Evolutionary conservation across 1,140 invertebrate genomes (phyloP), one percentile per base, ranked within the genome.

Genomic region (Drosophila fuyamai): DNA sequence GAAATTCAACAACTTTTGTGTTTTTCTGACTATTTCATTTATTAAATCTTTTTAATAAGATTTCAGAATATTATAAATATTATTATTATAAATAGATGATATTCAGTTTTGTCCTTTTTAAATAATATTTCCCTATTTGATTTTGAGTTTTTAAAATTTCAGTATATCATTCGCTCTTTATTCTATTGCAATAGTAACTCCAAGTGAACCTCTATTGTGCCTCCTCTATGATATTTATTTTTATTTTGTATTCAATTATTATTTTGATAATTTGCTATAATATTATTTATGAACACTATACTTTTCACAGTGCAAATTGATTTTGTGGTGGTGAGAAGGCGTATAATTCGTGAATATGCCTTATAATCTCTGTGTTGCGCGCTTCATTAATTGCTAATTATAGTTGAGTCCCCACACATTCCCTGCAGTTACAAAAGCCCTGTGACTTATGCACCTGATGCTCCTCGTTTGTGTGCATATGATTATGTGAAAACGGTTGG

Each of bases 301-400:
- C 16, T 60, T 70, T 14, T 10, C 29, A 5, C 57, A 50, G 71
- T 62, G 36, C 27, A 14, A 1, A 1, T 56, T 9, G n/a, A 73
- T 43, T 63, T 53, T 9, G 10, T 9, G 10, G 5, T 44, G 5
- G 14, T 32, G 13, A 10, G 12, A 3, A 48, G 29, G 36, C 46
- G 46, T 47, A 68, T 41, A 72, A 60, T 60, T 44, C 27, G 18
- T 12, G 23, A 51, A 35, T 40, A 14, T 62, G 27, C 18, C 43
- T 48, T 13, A 63, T 75, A 73, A 73, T 56, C 58, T 54, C 14
- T 10, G 12, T 23, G 51, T 32, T 55, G 46, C 44, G 62, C 62
- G 72, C 38, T 53, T 68, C 57, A 60, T 74, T 62, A 79, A 74
- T 79, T 58, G 55, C 32, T 57, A 63, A 70, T 76, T 68, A 73